Base-by-base conservation (phyloP, 2,113 vertebrate species). In the Neogobius melanostomus region DNA sequence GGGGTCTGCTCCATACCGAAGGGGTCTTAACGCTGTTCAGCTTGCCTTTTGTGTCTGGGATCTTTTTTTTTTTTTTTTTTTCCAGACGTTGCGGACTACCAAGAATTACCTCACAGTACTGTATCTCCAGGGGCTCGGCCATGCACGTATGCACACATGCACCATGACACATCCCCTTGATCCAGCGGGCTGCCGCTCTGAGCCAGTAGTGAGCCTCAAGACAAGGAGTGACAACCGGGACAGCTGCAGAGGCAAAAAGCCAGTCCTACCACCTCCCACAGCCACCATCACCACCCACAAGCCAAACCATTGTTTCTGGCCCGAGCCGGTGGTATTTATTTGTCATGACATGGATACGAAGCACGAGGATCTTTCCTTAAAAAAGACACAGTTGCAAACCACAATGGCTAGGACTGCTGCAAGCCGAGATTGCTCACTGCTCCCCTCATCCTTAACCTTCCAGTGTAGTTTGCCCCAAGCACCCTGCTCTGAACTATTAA, bases 311-410 rank as follows among this genome's bases (percentile, higher is more conserved):
- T 92, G 88, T 88, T 87, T 85, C 85, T 90, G 87, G 84, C 87
- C 50, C 66, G 76, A 76, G 89, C 84, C 82, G 79, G 82, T 88
- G 90, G 91, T 88, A 93, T 92, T 92, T 92, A 89, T 92, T 92
- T 92, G 92, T 91, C 87, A 88, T 92, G 89, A 92, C 91, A 92
- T 90, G 68, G 91, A 93, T 91, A 92, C 7, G 69, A 74, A 85
- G 73, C 88, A 84, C 66, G 76, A 86, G 85, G 76, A 74, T 79
- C 74, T 77, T 82, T 81, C 70, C 84, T 79, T 65, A 74, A 85
- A 36, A 87, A 83, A 85, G 74, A 87, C 80, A 72, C 57, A 8
- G 64, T 74, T 66, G 65, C n/a, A 11, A 36, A 48, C 62, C 16
- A 67, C 79, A 75, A 63, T 76, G 72, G 75, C 67, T 72, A 51